Base-by-base conservation (phyloP, 1,140 invertebrate species). In the Fopius arisanus region DNA sequence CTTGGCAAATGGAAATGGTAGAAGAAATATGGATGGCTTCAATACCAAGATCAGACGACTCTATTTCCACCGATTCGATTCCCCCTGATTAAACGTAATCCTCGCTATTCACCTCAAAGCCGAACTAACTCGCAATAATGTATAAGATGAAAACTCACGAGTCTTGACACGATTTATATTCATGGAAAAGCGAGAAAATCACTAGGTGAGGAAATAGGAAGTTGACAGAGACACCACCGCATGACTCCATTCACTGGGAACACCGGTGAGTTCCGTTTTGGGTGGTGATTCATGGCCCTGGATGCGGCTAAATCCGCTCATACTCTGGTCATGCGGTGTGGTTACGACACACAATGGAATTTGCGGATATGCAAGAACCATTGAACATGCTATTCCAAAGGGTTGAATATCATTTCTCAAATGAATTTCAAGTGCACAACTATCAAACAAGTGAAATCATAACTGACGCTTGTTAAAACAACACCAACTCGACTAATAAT, bases 171-270 rank as follows among this genome's bases (percentile, higher is more conserved):
- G 10, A 59, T 59, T 7, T 59, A 9, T 59, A 59, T 23, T 59
- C 19, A 59, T 21, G 14, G 28, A 29, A 48, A 54, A 48, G 43
- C 51, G 21, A 48, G 43, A 51, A n/a, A 69, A 48, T 51, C 7
- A 48, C 21, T 5, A 2, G 16, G 14, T 43, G 43, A n/a, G n/a
- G 43, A 69, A 48, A 48, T 69, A 16, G 40, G 40, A 48, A 29
- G 41, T 48, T 51, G 41, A 48, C 41, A 31, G 67, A 69, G 43
- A 29, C 43, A 69, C 28, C 21, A 69, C 28, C 26, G 28, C 41
- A 41, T 54, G 41, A 48, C 43, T 51, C 67, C 28, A 69, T 69
- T 69, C 67, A 69, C 26, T 69, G 67, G 9, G 67, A 69, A 69
- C 41, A 69, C 19, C 40, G 16, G 26, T 29, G 67, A 28, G 12